Evolutionary conservation across 1,140 invertebrate genomes (phyloP), one percentile per base, ranked within the genome.

Genomic region (Cyclina sinensis): DNA sequence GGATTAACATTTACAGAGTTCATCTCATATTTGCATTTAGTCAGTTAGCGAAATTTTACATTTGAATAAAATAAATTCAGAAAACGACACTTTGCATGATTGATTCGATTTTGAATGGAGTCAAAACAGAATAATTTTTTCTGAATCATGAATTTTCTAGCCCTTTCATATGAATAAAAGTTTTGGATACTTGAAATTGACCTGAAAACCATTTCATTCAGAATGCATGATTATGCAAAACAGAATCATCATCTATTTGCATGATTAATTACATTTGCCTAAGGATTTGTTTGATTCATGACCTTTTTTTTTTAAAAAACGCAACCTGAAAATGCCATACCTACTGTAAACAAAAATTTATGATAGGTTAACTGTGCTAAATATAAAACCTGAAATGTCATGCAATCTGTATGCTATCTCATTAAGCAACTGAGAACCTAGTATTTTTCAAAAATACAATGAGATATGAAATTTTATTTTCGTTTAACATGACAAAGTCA

Each of bases 1-100:
- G 79, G 79, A 81, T 81, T 81, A 81, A n/a, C 32, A 7, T 43
- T 24, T 43, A 57, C 24, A 46, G 35, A 65, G 37, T 81, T 81
- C 79, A 78, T 78, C 43, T 12, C 79, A 62, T 46, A 81, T 81
- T 81, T 81, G 54, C 79, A 81, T 81, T 62, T 46, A 81, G 35
- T 32, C 59, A 65, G 51, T 62, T 62, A 81, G 54, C 54, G n/a
- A 62, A 62, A 81, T 37, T 81, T 62, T n/a, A 65, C 79, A 81
- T 62, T 81, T 81, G 79, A 81, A 81, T 81, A 62, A 81, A 81
- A 81, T 81, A 81, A 62, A 81, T 81, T 81, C 79, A 62, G 39
- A 81, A 46, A 65, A n/a, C 54, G 57, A 65, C 79, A 81, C 35
- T 62, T 81, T 54, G 79, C 59, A 65, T 81, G 79, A 81, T 81